These are phyloP conservation scores for Aethes cnicana DNA, from an alignment of 2,888 invertebrate species.

Conservation along the genomic window DNA sequence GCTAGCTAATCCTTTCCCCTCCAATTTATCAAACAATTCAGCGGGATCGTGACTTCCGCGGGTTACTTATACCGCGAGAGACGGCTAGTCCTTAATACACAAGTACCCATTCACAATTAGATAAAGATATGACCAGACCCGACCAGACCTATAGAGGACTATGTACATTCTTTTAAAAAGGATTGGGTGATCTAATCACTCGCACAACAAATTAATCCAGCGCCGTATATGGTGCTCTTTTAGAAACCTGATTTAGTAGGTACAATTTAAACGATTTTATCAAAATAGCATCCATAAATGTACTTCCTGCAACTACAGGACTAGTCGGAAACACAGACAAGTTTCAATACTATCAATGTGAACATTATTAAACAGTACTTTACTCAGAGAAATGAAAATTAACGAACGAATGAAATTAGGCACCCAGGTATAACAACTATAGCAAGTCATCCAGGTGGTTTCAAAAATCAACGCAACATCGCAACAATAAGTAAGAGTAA, in stretches of 20 bases:
- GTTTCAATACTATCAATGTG: no score
- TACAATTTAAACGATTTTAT: constrained; percentile 73
- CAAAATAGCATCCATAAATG: constrained; percentile 74
- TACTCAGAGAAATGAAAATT: constrained; percentile 18
- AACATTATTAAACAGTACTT: no score
- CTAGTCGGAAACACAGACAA: constrained; percentile 47
- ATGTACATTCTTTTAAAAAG: constrained; percentile 35
- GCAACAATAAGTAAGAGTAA: constrained; percentile 74
- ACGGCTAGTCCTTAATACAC: no score
- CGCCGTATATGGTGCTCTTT: constrained; percentile 68
- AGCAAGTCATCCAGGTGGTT: no score
- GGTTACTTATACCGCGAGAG: no score
- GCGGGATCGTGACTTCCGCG: no score
- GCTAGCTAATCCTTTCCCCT: no score
- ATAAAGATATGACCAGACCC: no score
- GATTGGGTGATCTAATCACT: constrained; percentile 24
- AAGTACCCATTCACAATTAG: no score
- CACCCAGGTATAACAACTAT: no score
- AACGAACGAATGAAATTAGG: constrained; percentile 43
- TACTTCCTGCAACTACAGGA: constrained; percentile 69
- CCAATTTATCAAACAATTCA: no score
- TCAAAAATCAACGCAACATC: constrained; percentile 72
- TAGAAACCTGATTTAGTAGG: constrained; percentile 71
- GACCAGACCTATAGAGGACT: no score
- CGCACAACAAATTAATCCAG: constrained; percentile 68